A percentile compares a stretch with the other conserved stretches of the same genome.
These are phyloP conservation scores for Xiphophorus hellerii DNA, from an alignment of 2,113 vertebrate species.

Conservation along the genomic window DNA sequence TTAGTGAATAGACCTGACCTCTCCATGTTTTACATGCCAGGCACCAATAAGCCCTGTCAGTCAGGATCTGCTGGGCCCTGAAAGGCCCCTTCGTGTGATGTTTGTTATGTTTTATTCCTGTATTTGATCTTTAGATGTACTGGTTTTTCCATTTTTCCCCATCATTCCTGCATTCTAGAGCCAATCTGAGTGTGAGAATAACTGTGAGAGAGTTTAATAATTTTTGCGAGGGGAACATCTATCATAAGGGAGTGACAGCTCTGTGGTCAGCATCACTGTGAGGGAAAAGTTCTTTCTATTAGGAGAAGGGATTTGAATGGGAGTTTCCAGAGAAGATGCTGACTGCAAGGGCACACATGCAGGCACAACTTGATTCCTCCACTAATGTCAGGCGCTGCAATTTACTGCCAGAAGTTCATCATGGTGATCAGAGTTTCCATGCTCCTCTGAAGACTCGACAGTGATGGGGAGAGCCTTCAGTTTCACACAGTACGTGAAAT, in stretches of 20 bases:
- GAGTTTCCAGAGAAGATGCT: slow-evolving; percentile 62
- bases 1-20: slow-evolving; percentile 52
- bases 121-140: slow-evolving; percentile 51
- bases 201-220: slow-evolving; percentile 52
- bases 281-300: slow-evolving; percentile 56
- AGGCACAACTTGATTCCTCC: slow-evolving; percentile 36
- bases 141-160: slow-evolving; percentile 7
- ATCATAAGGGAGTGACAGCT: slow-evolving; percentile 51
- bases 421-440: slow-evolving; percentile 63
- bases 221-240: slow-evolving; percentile 64
- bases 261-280: slow-evolving; percentile 53
- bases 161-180: slow-evolving; percentile 22
- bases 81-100: slow-evolving; percentile 52
- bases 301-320: slow-evolving; percentile 49
- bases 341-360: slow-evolving; percentile 33
- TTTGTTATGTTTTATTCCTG: slow-evolving; percentile 58
- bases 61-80: slow-evolving; percentile 40
- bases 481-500: slow-evolving; percentile 10
- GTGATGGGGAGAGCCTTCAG: neutral
- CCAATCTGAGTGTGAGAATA: slow-evolving; percentile 35
- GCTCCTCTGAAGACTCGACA: slow-evolving; percentile 2
- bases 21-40: slow-evolving; percentile 48
- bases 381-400: slow-evolving; percentile 23
- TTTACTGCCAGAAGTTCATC: slow-evolving; percentile 21
- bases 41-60: slow-evolving; percentile 56